phyloP scores from a whole-genome alignment of 2,113 vertebrate species.

The Smithornis capensis region DNA sequence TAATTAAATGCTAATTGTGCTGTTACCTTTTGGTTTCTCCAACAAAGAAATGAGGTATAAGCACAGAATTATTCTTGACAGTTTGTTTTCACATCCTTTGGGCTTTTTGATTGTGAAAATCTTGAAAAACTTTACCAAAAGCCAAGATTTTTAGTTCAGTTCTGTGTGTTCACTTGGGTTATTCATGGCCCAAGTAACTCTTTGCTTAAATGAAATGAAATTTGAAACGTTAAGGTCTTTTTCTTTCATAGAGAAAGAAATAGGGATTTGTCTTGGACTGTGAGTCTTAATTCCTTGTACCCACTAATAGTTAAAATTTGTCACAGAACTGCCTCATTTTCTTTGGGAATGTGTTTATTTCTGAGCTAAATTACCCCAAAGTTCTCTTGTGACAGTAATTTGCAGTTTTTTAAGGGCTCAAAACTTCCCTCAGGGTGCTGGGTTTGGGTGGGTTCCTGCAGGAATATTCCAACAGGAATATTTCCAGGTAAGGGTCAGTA shows the following conservation, averaged over 20 bases:
- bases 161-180: background rate
- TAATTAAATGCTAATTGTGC: background rate
- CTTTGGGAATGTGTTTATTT: background rate
- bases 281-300: background rate
- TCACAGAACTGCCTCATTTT: background rate
- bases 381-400: background rate
- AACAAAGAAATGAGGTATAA: background rate
- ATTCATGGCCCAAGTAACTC: background rate
- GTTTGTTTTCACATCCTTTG: background rate
- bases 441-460: background rate
- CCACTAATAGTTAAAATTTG: background rate
- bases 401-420: background rate
- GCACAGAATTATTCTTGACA: background rate
- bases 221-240: background rate
- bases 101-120: background rate
- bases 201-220: background rate
- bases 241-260: background rate
- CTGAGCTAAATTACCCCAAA: background rate
- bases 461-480: background rate
- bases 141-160: background rate
- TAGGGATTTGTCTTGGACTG: background rate
- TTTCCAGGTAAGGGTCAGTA: background rate
- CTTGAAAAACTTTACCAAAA: background rate
- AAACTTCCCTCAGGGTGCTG: background rate
- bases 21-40: background rate